A percentile compares a stretch with the other conserved stretches of the same genome.
These are phyloP conservation scores for Pelodytes ibericus DNA, from an alignment of 2,797 vertebrate genomes.

Conservation along the genomic window DNA sequence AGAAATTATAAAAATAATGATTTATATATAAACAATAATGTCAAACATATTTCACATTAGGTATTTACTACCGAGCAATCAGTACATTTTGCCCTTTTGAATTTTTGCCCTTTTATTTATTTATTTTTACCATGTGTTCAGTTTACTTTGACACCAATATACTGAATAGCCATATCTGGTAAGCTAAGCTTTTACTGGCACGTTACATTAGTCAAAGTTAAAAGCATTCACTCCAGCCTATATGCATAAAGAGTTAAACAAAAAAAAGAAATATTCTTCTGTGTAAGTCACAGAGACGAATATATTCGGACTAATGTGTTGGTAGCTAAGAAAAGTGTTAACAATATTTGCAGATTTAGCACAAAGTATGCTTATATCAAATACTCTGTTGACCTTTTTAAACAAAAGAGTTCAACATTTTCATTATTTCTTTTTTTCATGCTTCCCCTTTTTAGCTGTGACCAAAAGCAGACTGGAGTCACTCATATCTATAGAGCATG, in stretches of 20 bases:
- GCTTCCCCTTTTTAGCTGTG: slow-evolving; percentile 64
- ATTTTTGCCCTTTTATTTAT: too few species aligned
- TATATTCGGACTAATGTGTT: background rate
- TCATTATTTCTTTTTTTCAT: slow-evolving; percentile 68
- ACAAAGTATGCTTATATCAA: slow-evolving; percentile 42
- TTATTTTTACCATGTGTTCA: too few species aligned
- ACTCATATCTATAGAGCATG: slow-evolving; percentile 65
- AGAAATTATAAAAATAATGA: too few species aligned
- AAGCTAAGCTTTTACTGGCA: too few species aligned
- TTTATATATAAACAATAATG: too few species aligned
- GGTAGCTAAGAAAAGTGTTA: background rate
- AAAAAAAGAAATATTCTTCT: background rate
- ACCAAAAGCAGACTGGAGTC: slow-evolving; percentile 68
- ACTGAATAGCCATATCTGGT: too few species aligned
- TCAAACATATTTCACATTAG: too few species aligned
- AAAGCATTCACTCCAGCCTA: too few species aligned
- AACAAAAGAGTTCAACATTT: slow-evolving; percentile 65
- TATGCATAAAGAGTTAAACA: background rate
- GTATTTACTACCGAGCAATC: too few species aligned
- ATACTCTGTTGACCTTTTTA: slow-evolving; percentile 50
- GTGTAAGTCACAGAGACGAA: background rate
- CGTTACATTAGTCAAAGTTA: too few species aligned
- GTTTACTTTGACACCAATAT: too few species aligned
- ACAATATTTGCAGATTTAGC: slow-evolving; percentile 22
- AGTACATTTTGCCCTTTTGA: too few species aligned